Base-by-base conservation (phyloP, 2,113 vertebrate species). In the Xenopus laevis region DNA sequence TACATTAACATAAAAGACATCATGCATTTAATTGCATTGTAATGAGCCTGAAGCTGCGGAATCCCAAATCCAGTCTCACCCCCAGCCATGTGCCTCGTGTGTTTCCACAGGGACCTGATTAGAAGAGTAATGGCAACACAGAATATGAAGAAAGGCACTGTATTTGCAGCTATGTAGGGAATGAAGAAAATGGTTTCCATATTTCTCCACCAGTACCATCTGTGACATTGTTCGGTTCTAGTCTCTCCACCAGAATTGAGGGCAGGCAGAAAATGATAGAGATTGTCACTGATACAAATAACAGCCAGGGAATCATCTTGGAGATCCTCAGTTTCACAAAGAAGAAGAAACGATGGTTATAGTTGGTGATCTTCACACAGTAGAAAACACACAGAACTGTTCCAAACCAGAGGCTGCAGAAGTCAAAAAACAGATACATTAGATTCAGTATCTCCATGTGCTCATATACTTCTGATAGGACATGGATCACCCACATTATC, bases 61-160 rank as follows among this genome's bases (percentile, higher is more conserved):
- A 77, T 81, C 74, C 80, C 78, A 40, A 85, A 68, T 8, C 11
- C 40, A 7, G 52, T 64, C 5, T 60, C 13, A 0, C 61, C 80
- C 62, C 55, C 69, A 67, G 58, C 62, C 81, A 87, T 79, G 33
- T 53, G 80, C 75, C n/a, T 71, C 15, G 78, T 6, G 7, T 84
- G 84, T 21, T 45, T 79, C 65, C 73, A 57, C 62, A 87, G 74
- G 57, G 84, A 85, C 21, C 46, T 12, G 10, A 30, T 84, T 45
- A 85, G 20, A 59, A 85, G 55, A 4, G 72, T 82, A 10, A 79
- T 77, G 3, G 79, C 80, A 13, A 79, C 75, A 68, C 84, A 73
- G 33, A 81, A 85, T n/a, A 86, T 58, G 50, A 78, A 2, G 40
- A 85, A 83, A 20, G 82, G 84, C 10, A 81, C 23, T 3, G 75